These are phyloP conservation scores for Crocodylus rhombifer DNA, from an alignment of 2,797 vertebrate species.

Conservation along the genomic window DNA sequence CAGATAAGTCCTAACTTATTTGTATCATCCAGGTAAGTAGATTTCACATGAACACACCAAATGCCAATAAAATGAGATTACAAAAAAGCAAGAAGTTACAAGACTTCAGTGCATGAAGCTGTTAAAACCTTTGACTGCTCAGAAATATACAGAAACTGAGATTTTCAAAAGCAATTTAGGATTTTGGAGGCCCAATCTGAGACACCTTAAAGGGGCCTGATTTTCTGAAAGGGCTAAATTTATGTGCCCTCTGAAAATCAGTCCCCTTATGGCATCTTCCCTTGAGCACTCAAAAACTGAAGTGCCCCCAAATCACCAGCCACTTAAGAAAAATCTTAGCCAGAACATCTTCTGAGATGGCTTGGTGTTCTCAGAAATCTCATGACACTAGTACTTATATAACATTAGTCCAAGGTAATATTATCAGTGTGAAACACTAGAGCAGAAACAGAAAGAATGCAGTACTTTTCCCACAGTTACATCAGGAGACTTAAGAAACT, in stretches of 20 bases:
- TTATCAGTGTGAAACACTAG: neutral
- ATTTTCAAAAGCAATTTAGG: neutral
- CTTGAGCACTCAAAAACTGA: neutral
- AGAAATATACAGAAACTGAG: neutral
- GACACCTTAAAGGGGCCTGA: neutral
- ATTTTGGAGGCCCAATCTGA: neutral
- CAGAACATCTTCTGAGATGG: neutral
- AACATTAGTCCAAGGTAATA: neutral
- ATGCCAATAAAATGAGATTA: neutral
- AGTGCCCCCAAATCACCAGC: neutral
- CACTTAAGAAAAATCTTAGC: neutral
- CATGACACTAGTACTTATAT: neutral
- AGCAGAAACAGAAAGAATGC: neutral
- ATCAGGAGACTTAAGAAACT: conserved; percentile 64
- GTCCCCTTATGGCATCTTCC: neutral
- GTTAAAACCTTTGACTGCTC: accelerated
- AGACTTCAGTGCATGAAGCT: accelerated
- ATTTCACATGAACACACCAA: neutral
- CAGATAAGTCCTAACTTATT: conserved; percentile 59
- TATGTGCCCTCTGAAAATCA: neutral
- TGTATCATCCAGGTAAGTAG: conserved; percentile 55
- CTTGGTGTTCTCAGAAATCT: neutral
- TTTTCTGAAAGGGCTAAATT: neutral
- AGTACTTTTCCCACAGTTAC: conserved; percentile 62
- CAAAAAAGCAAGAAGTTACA: neutral